A percentile compares a stretch with the other conserved stretches of the same genome.
Evolutionary conservation across 2,888 invertebrate species (phyloP).

Genomic region (Netelia melanura): DNA sequence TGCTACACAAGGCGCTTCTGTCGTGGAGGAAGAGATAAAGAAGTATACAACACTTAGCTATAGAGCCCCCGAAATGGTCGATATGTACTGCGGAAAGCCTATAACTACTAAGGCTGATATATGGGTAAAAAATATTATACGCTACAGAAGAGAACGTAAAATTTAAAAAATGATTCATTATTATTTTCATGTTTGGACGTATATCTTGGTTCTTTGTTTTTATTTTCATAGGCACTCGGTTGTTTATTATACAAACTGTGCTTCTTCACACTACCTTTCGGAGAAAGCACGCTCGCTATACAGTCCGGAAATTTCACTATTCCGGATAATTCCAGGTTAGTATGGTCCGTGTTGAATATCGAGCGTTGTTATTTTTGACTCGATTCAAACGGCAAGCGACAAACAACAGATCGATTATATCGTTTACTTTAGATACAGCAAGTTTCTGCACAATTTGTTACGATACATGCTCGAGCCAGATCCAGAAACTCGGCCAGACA

Average conservation of each 20-base stretch:
- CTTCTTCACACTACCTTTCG: constrained; percentile 95
- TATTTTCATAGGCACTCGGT: constrained; percentile 90
- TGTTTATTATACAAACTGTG: constrained; percentile 95
- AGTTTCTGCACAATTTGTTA: constrained; percentile 81
- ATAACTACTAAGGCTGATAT: constrained; percentile 96
- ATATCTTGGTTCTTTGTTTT: constrained; percentile 6
- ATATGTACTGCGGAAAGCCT: constrained; percentile 92
- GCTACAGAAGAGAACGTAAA: background rate
- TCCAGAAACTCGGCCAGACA: constrained; percentile 93
- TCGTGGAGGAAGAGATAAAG: constrained; percentile 94
- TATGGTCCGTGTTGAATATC: constrained; percentile 28
- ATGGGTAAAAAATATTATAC: constrained; percentile 88
- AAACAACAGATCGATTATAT: background rate
- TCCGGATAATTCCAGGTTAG: constrained; percentile 91
- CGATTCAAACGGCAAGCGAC: background rate
- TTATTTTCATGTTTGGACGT: background rate
- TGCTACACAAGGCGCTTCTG: constrained; percentile 88
- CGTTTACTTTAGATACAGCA: constrained; percentile 78
- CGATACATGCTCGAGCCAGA: constrained; percentile 94
- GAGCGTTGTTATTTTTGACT: background rate
- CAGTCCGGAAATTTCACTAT: constrained; percentile 95
- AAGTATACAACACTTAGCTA: constrained; percentile 96
- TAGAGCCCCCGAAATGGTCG: constrained; percentile 97
- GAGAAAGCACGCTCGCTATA: constrained; percentile 96
- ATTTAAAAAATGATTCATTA: background rate